These are phyloP conservation scores for Telenomus remus DNA, from an alignment of 1,140 invertebrate genomes.

Conservation along the genomic window DNA sequence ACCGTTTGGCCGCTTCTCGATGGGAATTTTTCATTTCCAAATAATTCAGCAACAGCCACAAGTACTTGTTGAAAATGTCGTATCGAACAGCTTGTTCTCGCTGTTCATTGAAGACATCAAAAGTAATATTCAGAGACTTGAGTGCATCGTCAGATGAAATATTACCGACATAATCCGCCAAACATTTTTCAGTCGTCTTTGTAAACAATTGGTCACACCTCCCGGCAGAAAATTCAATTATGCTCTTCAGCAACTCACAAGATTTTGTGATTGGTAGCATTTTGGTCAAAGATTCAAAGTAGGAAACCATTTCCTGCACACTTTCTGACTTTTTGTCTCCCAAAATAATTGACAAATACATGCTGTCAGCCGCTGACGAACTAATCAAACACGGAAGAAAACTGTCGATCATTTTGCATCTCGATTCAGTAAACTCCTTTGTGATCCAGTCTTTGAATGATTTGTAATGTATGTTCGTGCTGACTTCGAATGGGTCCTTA, in stretches of 20 bases:
- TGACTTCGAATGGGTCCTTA: constrained; percentile 53
- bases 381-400: constrained; percentile 66
- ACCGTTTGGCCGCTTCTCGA: constrained; percentile 42
- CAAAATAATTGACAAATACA: constrained; percentile 56
- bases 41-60: constrained; percentile 61
- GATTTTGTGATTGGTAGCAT: constrained; percentile 66
- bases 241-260: constrained; percentile 55
- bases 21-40: constrained; percentile 22
- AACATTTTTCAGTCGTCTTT: constrained; percentile 53
- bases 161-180: constrained; percentile 59
- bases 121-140: constrained; percentile 59
- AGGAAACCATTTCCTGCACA: constrained; percentile 53
- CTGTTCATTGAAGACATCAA: constrained; percentile 58
- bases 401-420: constrained; percentile 59
- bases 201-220: constrained; percentile 57
- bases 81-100: constrained; percentile 39
- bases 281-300: constrained; percentile 64
- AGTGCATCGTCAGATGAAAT: constrained; percentile 49
- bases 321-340: constrained; percentile 11
- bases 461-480: constrained; percentile 10
- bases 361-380: constrained; percentile 35
- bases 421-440: constrained; percentile 46
- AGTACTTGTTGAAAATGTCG: constrained; percentile 62
- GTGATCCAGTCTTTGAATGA: constrained; percentile 65
- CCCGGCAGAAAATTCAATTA: constrained; percentile 62